phyloP scores from a whole-genome alignment of 2,113 vertebrate species.

The Callionymus lyra region DNA sequence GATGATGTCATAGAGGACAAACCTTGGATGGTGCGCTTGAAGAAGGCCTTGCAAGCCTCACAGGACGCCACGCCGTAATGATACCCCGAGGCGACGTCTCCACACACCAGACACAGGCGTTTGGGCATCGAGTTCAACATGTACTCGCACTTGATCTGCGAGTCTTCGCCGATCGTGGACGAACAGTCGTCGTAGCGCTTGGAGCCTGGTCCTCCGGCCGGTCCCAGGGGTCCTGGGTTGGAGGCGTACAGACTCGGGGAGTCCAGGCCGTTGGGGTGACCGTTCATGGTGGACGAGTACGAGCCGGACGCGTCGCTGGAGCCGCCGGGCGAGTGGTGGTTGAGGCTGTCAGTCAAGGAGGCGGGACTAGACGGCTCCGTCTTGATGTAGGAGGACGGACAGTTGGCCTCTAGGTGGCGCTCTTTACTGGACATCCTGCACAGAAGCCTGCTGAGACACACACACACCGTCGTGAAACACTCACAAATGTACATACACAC shows the following conservation, averaged over 20 bases:
- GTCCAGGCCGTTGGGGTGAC: constrained; percentile 97
- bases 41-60: constrained; percentile 99
- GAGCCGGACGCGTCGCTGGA: constrained; percentile 98
- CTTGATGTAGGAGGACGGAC: constrained; percentile 99
- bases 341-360: constrained; percentile 98
- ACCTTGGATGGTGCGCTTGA: constrained; percentile 99
- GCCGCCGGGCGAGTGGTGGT: constrained; percentile 97
- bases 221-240: constrained; percentile 76
- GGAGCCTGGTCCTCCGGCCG: constrained; percentile 76
- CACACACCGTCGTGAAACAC: too few relatives aligned
- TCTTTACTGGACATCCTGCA: constrained; percentile 99
- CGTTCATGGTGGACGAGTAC: constrained; percentile 99
- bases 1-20: constrained; percentile 52
- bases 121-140: constrained; percentile 99
- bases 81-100: constrained; percentile 97
- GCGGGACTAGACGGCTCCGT: constrained; percentile 98
- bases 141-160: constrained; percentile 99
- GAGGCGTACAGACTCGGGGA: constrained; percentile 94
- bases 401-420: constrained; percentile 99
- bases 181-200: constrained; percentile 98
- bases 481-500: too few relatives aligned
- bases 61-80: constrained; percentile 98
- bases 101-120: constrained; percentile 96
- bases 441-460: constrained; percentile 82
- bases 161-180: constrained; percentile 93